Conservation (phyloP, 2,113 vertebrate genomes). For the Cottus gobio region DNA sequence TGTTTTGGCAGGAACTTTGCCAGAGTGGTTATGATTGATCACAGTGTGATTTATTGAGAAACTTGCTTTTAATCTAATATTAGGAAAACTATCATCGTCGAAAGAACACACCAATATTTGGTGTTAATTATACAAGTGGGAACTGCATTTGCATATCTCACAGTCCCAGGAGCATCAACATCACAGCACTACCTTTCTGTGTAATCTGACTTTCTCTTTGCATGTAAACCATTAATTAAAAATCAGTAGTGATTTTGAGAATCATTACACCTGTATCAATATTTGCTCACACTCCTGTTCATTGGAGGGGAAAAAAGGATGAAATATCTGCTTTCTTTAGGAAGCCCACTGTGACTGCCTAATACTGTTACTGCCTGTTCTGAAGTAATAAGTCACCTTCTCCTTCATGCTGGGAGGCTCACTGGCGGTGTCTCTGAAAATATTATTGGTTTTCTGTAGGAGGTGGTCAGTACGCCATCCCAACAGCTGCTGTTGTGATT, state of each 20-base stretch:
- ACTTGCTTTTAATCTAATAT: background rate
- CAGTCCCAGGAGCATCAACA: background rate
- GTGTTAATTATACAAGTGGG: background rate
- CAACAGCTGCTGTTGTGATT: slow-evolving; percentile 68
- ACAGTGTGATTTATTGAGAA: background rate
- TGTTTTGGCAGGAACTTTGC: background rate
- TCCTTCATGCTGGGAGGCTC: slow-evolving; percentile 51
- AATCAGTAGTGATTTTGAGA: background rate
- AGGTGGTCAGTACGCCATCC: slow-evolving; percentile 53
- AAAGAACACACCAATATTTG: background rate
- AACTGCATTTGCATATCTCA: background rate
- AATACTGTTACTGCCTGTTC: slow-evolving; percentile 33
- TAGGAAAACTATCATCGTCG: background rate
- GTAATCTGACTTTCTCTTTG: background rate
- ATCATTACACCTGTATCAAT: background rate
- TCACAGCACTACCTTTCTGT: background rate
- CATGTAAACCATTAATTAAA: background rate
- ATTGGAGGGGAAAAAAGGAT: background rate
- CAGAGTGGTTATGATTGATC: background rate
- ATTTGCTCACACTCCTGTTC: slow-evolving; percentile 21
- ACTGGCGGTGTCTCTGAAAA: slow-evolving; percentile 48
- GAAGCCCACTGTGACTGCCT: slow-evolving; percentile 1
- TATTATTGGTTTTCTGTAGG: slow-evolving; percentile 71
- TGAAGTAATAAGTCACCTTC: slow-evolving; percentile 58
- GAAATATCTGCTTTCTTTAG: slow-evolving; percentile 20